A percentile compares a stretch with the other conserved stretches of the same genome.
Evolutionary conservation across 2,113 vertebrate species (phyloP).

Genomic region (Jaculus jaculus): DNA sequence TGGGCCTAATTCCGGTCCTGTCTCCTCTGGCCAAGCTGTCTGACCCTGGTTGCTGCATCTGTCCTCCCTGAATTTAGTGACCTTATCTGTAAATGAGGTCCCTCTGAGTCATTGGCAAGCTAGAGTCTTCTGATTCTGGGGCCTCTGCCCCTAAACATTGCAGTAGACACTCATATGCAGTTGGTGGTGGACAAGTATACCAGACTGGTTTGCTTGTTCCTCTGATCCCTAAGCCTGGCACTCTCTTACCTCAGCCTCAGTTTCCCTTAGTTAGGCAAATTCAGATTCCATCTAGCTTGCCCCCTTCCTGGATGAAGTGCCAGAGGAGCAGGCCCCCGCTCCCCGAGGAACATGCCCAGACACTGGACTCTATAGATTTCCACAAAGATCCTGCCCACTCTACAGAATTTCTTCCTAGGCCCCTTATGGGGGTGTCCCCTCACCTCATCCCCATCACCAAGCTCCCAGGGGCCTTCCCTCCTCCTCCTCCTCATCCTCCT

Average conservation of each 20-base stretch:
- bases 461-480: conserved; percentile 56
- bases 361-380: not conserved
- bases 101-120: not conserved
- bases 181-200: not conserved
- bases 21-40: not conserved
- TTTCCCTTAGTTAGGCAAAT: not conserved
- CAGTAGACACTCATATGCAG: not conserved
- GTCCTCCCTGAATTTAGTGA: not conserved
- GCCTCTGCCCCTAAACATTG: not conserved
- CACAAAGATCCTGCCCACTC: not conserved
- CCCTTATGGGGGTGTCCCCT: not conserved
- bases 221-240: not conserved
- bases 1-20: not conserved
- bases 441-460: not conserved
- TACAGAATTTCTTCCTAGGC: not conserved
- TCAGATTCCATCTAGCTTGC: not conserved
- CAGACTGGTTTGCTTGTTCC: not conserved
- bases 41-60: not conserved
- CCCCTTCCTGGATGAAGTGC: not conserved
- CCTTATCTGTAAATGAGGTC: not conserved
- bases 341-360: not conserved
- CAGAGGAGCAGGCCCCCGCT: not conserved
- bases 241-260: not conserved
- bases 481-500: too few relatives aligned
- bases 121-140: not conserved